These are phyloP conservation scores for Grus americana DNA, from an alignment of 2,113 vertebrate species.

Conservation along the genomic window DNA sequence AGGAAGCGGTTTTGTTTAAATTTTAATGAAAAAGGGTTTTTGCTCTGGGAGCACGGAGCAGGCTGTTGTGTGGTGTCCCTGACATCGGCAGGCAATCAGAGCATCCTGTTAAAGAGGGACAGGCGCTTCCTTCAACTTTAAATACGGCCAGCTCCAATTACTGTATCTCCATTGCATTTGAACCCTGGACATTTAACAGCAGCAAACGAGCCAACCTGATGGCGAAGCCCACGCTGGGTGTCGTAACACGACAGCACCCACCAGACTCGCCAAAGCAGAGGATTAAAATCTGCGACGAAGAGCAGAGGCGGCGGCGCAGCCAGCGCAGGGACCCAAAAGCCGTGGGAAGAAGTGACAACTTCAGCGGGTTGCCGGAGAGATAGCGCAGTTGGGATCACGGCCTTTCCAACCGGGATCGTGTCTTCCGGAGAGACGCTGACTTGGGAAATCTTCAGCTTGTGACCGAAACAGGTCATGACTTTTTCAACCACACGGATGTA, in stretches of 20 bases:
- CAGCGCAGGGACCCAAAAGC: background rate
- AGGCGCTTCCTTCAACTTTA: background rate
- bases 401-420: background rate
- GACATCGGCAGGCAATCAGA: background rate
- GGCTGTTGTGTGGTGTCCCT: background rate
- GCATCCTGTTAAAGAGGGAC: background rate
- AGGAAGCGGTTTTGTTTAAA: conserved; percentile 40
- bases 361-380: background rate
- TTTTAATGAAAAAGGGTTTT: conserved; percentile 23
- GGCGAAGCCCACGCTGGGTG: background rate
- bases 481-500: background rate
- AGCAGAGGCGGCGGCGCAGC: background rate
- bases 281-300: conserved; percentile 13
- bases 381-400: background rate
- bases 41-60: background rate
- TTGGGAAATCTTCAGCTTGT: conserved; percentile 6
- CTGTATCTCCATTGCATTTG: background rate
- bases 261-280: background rate
- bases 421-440: rapidly evolving
- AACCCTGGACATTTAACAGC: background rate
- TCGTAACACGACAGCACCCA: background rate
- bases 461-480: background rate
- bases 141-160: background rate
- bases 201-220: background rate
- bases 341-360: background rate